phyloP scores from a whole-genome alignment of 2,797 vertebrate species.

The Hippocampus kuda region DNA sequence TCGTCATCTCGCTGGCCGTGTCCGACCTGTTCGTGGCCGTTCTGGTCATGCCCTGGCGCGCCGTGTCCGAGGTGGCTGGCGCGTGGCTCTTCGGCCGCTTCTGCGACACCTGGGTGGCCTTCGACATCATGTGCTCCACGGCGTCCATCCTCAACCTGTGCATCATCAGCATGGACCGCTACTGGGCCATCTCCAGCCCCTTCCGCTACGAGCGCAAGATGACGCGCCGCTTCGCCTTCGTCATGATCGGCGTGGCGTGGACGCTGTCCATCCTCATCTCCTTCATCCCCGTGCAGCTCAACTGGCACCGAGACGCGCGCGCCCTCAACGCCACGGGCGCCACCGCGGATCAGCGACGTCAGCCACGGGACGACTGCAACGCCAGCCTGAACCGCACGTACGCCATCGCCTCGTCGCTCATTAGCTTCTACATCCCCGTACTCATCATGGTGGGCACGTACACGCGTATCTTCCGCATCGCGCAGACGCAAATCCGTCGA shows the following conservation, averaged over 20 bases:
- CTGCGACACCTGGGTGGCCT: conserved; percentile 75
- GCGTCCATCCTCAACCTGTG: conserved; percentile 76
- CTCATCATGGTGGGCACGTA: conserved; percentile 73
- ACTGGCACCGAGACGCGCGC: conserved; percentile 63
- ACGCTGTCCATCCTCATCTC: conserved; percentile 72
- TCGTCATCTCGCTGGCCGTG: conserved; percentile 71
- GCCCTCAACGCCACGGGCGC: conserved; percentile 19
- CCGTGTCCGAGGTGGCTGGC: conserved; percentile 59
- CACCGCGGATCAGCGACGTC: conserved; percentile 17
- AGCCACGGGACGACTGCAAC: conserved; percentile 46
- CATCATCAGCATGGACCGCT: conserved; percentile 76
- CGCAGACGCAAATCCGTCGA: conserved; percentile 69
- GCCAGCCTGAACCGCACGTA: conserved; percentile 68
- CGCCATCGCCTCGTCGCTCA: conserved; percentile 69
- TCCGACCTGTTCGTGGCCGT: conserved; percentile 73
- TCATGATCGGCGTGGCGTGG: conserved; percentile 68
- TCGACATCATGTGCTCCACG: conserved; percentile 76
- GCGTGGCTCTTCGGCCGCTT: conserved; percentile 73
- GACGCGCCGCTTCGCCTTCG: conserved; percentile 62
- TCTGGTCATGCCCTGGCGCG: conserved; percentile 76
- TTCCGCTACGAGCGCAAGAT: conserved; percentile 68
- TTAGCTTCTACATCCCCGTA: conserved; percentile 78
- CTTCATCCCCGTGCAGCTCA: conserved; percentile 72
- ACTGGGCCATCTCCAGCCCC: conserved; percentile 71
- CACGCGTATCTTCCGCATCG: conserved; percentile 67